A percentile compares a stretch with the other conserved stretches of the same genome.
phyloP scores from a whole-genome alignment of 2,113 vertebrate genomes.

The Cyprinodon variegatus region DNA sequence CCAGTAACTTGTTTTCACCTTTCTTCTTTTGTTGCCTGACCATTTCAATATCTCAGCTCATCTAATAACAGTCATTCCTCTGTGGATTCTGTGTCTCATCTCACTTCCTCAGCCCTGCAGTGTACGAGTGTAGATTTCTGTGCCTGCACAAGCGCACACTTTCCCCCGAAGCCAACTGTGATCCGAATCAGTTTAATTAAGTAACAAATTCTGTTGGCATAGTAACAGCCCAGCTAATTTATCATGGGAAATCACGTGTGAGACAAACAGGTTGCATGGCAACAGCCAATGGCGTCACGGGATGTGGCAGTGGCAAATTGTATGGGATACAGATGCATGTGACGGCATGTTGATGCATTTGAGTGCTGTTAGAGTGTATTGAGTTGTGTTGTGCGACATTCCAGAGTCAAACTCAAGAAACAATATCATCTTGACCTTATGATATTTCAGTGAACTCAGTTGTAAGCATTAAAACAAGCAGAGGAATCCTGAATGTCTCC shows the following conservation, averaged over 20 bases:
- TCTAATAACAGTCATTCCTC: conserved; percentile 72
- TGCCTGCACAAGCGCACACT: conserved; percentile 27
- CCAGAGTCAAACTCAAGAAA: conserved; percentile 1
- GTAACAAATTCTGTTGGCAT: conserved; percentile 97
- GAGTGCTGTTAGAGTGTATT: conserved; percentile 63
- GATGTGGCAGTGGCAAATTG: conserved; percentile 86
- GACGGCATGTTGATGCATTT: conserved; percentile 72
- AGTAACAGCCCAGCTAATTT: conserved; percentile 93
- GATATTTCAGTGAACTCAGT: background rate
- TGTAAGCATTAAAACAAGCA: background rate
- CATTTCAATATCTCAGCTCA: conserved; percentile 74
- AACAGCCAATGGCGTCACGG: conserved; percentile 87
- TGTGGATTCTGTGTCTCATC: conserved; percentile 60
- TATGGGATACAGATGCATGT: conserved; percentile 84
- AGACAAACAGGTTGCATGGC: conserved; percentile 91
- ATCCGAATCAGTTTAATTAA: conserved; percentile 96
- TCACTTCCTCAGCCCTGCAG: conserved; percentile 39
- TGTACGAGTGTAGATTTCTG: conserved; percentile 29
- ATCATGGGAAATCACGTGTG: conserved; percentile 90
- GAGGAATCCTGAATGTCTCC: background rate
- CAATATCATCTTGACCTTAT: background rate
- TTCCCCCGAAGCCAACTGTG: conserved; percentile 83
- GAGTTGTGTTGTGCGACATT: conserved; percentile 21
- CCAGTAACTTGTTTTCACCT: conserved; percentile 26
- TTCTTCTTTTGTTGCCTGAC: conserved; percentile 59